Conservation (phyloP, 2,888 invertebrate genomes). For the Cryptus armator region DNA sequence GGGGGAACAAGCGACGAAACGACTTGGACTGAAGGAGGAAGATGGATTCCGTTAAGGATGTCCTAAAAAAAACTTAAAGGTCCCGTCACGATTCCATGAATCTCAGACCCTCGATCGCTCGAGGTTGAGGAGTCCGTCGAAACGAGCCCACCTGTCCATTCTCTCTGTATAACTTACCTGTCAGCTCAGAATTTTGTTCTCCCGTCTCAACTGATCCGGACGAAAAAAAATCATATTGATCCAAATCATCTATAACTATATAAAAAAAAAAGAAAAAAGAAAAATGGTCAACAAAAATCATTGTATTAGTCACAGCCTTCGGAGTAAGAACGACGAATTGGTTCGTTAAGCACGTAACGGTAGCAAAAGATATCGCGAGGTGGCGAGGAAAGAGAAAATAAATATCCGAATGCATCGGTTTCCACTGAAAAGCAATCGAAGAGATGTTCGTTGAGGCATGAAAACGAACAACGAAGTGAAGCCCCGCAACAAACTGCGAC, state of each 20-base stretch:
- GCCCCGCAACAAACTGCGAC: conserved; percentile 33
- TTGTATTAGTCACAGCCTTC: not conserved
- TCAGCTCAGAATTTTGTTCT: conserved; percentile 51
- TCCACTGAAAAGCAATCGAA: conserved; percentile 66
- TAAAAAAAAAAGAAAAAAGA: not conserved
- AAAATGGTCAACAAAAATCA: not conserved
- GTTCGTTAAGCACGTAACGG: conserved; percentile 3
- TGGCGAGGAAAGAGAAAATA: not conserved
- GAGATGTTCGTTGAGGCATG: conserved; percentile 55
- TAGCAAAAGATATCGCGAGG: not conserved
- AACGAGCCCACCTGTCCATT: conserved; percentile 64
- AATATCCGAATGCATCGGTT: conserved; percentile 12
- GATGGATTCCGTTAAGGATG: conserved; percentile 67
- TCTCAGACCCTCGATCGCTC: conserved; percentile 67
- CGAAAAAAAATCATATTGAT: conserved; percentile 30
- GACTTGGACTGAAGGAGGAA: conserved; percentile 35
- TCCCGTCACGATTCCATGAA: conserved; percentile 69
- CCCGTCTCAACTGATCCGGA: not conserved
- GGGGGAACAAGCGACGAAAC: conserved; percentile 57
- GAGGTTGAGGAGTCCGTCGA: conserved; percentile 59
- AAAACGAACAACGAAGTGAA: conserved; percentile 52
- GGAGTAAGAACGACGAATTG: not conserved
- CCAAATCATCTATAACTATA: not conserved
- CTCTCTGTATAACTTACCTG: conserved; percentile 57
- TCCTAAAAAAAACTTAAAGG: conserved; percentile 68